Evolutionary conservation across 2,797 vertebrate species (phyloP), one percentile per base, ranked within the genome.

Genomic region (Melanotaenia nigrans): DNA sequence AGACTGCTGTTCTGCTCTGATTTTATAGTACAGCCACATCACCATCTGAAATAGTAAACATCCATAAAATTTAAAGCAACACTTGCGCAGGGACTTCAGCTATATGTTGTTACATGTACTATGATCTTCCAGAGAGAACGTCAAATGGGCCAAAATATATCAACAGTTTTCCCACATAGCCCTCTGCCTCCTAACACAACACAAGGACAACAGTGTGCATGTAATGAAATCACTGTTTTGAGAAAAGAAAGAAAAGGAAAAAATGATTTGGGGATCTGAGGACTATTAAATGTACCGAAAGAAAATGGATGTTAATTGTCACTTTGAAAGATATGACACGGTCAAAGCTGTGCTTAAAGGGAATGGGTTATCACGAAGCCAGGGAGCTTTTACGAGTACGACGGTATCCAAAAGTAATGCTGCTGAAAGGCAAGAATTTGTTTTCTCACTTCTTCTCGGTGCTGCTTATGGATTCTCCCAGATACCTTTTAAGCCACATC

Each of bases 401-500:
- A 38, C 38, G 18, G 65, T 56, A 49, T 78, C 65, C 58, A 54
- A 59, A 51, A 35, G 42, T 32, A 62, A 78, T 73, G 55, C 51
- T 72, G 57, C 57, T 80, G 38, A 20, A 71, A 62, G 71, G 45
- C 65, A 30, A 59, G 63, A 13, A 4, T 36, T 73, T 13, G 11
- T 65, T 78, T 81, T 74, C 62, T 67, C 51, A 9, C 25, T 42
- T 59, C 54, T 36, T 45, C 58, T 65, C n/a, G 32, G 56, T 77
- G 70, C 65, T 53, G 56, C 67, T 73, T 65, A 53, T 1, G 0
- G 42, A 53, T 71, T 67, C 62, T 83, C 76, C 77, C 77, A 78
- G 73, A 82, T 80, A 22, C 25, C 55, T 83, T 73, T 79, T 45
- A 68, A 82, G 65, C 71, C 77, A 83, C 83, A 84, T 85, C 78